These are phyloP conservation scores for Capra hircus DNA, from an alignment of 2,113 vertebrate genomes.

Conservation along the genomic window DNA sequence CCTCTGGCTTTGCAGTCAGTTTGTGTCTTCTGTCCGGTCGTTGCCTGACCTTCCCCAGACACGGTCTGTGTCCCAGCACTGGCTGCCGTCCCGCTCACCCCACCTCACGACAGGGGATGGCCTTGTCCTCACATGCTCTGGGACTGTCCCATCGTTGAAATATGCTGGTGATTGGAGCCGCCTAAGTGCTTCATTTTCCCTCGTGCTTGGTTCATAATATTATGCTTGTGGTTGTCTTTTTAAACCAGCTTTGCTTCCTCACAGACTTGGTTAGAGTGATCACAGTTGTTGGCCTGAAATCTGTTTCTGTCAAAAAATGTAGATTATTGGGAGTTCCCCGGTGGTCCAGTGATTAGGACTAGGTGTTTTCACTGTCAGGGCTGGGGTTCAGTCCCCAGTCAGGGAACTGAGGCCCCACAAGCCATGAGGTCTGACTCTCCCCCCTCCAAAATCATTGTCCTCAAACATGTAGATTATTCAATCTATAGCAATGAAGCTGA, in stretches of 20 bases:
- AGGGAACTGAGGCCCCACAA: not conserved
- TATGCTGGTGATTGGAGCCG: fast-evolving
- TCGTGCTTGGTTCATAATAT: not conserved
- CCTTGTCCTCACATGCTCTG: fast-evolving
- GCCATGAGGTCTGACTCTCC: not conserved
- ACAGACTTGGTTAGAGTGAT: not conserved
- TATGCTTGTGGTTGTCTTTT: not conserved
- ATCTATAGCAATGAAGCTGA: not conserved
- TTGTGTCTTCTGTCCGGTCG: fast-evolving
- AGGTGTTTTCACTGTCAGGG: not conserved
- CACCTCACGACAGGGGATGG: fast-evolving
- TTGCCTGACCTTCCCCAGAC: not conserved
- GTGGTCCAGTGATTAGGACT: not conserved
- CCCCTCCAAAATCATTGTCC: not conserved
- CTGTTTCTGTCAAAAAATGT: not conserved
- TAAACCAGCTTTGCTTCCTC: not conserved
- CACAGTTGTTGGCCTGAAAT: not conserved
- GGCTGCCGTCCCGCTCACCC: not conserved
- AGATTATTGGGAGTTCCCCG: not conserved
- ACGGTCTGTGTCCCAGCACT: fast-evolving
- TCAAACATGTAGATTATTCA: not conserved
- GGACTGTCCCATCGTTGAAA: fast-evolving
- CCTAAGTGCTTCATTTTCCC: not conserved
- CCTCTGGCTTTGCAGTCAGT: not conserved
- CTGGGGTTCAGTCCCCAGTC: not conserved